Base-by-base conservation (phyloP, 2,888 invertebrate species). In the Nomada ferruginata region DNA sequence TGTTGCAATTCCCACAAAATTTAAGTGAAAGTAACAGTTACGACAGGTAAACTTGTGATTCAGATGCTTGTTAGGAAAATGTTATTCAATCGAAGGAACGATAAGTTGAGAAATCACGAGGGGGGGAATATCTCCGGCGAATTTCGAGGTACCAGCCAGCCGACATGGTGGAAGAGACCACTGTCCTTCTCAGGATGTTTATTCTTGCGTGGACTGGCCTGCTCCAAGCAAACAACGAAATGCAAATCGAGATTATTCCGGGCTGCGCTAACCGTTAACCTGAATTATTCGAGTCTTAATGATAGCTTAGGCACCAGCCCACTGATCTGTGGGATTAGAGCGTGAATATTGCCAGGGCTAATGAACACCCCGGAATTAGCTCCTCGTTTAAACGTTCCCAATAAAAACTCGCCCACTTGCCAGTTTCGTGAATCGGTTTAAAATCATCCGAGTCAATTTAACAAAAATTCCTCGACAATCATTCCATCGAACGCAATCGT, bases 231-330 rank as follows among this genome's bases (percentile, higher is more conserved):
- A 91, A 91, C 90, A 92, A 91, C 91, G 89, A 91, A 93, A 93
- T 93, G 93, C 93, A 93, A 93, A 93, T 93, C 89, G 90, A 93
- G 93, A 93, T 93, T 93, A 93, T 91, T 91, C 91, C 89, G 89
- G 90, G 86, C 88, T 82, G 84, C 80, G 87, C 87, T 89, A 82
- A 90, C 93, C 91, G 93, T 93, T 93, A 93, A 93, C 93, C 92
- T 93, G 93, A 93, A 93, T 93, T 93, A 93, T 93, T 93, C 93
- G 93, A 93, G 92, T 93, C 93, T 93, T 93, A 93, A 93, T 93
- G 93, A 93, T 92, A 92, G 93, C 93, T 93, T 93, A 93, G 92
- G 91, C 90, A 89, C 89, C 90, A 89, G 90, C 90, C 91, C 91
- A 92, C 93, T 93, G 93, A 93, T 93, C 92, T 93, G 91, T 92